phyloP scores from a whole-genome alignment of 1,140 invertebrate species.

The Solen grandis region DNA sequence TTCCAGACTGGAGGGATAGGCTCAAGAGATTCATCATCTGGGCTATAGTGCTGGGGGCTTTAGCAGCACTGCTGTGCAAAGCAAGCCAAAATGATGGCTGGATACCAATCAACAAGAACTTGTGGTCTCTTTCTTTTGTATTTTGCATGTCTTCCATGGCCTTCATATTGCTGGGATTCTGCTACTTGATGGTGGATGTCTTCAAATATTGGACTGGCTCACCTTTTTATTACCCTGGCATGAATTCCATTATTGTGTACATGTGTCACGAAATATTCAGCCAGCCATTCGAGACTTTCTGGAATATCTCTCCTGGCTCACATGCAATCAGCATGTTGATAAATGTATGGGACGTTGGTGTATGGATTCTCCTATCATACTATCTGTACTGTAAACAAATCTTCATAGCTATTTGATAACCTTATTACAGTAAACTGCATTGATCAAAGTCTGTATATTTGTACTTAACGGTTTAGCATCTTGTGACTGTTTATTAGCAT shows the following conservation, averaged over 20 bases:
- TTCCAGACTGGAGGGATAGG: conserved; percentile 83
- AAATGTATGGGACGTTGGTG: conserved; percentile 88
- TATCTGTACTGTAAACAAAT: conserved; percentile 86
- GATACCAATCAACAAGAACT: conserved; percentile 92
- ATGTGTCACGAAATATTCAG: conserved; percentile 89
- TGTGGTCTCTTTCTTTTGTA: conserved; percentile 95
- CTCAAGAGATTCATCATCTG: conserved; percentile 86
- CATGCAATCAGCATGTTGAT: conserved; percentile 88
- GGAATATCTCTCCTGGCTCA: conserved; percentile 82
- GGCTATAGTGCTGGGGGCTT: conserved; percentile 80
- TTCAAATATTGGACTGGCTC: conserved; percentile 88
- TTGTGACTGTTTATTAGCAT: too few relatives aligned
- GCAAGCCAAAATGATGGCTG: conserved; percentile 88
- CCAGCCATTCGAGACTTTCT: conserved; percentile 89
- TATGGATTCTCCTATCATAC: conserved; percentile 90
- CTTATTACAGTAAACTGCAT: too few relatives aligned
- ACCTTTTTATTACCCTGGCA: conserved; percentile 90
- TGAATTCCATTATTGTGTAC: conserved; percentile 93
- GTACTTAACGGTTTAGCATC: too few relatives aligned
- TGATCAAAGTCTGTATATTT: too few relatives aligned
- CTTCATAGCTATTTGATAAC: conserved; percentile 82
- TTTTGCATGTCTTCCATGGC: conserved; percentile 87
- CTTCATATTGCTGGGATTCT: conserved; percentile 86
- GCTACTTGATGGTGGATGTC: conserved; percentile 91
- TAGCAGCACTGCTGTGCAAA: conserved; percentile 85